Evolutionary conservation across 2,888 invertebrate species (phyloP), one percentile per base, ranked within the genome.

Genomic region (Bombyx huttoni): DNA sequence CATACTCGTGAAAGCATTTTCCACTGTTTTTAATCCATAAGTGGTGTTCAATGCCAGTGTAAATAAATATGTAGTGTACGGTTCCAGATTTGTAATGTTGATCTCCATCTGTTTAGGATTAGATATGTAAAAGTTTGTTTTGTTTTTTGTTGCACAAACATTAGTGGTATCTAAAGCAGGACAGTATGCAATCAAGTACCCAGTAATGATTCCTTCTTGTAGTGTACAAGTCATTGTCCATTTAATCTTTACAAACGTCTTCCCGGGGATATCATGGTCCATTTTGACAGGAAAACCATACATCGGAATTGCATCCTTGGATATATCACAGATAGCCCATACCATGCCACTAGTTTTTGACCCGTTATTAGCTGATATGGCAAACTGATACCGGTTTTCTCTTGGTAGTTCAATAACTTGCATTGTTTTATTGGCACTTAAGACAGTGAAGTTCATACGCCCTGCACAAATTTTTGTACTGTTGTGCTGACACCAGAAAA

Each of bases 221-320:
- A 94, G 92, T 0, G 93, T 91, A 72, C 96, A 95, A 55, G 94
- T 93, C 59, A 95, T 89, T 54, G 91, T 91, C 96, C 96, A 96
- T 48, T 90, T 91, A 12, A 96, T 87, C 55, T 67, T 78, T 0
- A 85, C 83, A 73, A 62, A 78, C 53, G 84, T 68, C 54, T 82
- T 84, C 12, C 82, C 81, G 48, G 82, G 75, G 34, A 61, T 68
- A 64, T 79, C 83, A 71, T 78, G 76, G 47, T 69, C 63, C 35
- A 87, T 66, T 58, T 71, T 71, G 1, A 82, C 75, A 52, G 82
- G 82, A 57, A 83, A 83, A 84, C 89, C 58, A 91, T 90, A 58
- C 92, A 93, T 90, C 46, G 73, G 75, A 56, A 85, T 79, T 45
- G 71, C 76, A 61, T 84, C 85, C 63, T 78, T 83, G 46, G 86